A percentile compares a stretch with the other conserved stretches of the same genome.
These are phyloP conservation scores for Muntiacus muntjak DNA, from an alignment of 2,113 vertebrate species.

Conservation along the genomic window DNA sequence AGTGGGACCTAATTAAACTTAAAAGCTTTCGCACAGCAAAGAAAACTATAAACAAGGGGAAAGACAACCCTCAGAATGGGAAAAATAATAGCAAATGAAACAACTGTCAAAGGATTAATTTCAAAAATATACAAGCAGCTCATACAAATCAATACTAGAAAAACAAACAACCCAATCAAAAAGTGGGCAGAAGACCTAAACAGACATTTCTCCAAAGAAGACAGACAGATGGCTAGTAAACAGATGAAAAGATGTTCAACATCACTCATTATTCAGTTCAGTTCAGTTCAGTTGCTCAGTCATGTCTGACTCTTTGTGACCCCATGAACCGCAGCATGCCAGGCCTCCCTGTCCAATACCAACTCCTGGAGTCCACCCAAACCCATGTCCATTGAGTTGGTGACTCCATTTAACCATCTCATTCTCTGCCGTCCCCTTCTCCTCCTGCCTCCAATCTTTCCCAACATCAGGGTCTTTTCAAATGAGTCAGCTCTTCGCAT, in stretches of 20 bases:
- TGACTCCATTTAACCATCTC: background rate
- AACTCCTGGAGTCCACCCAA: background rate
- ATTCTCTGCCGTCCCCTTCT: background rate
- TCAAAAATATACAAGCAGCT: background rate
- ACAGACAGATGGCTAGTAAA: background rate
- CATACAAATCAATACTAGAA: background rate
- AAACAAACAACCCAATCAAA: background rate
- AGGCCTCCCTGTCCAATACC: background rate
- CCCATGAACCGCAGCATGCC: background rate
- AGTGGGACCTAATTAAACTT: background rate
- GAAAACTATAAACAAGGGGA: background rate
- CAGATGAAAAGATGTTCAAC: background rate
- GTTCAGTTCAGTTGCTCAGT: background rate
- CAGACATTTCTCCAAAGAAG: background rate
- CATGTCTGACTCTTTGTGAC: rapidly evolving
- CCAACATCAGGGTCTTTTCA: background rate
- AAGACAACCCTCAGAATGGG: background rate
- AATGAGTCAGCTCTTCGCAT: background rate
- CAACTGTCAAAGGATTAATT: background rate
- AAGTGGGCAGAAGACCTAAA: background rate
- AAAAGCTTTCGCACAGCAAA: background rate
- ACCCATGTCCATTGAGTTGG: background rate
- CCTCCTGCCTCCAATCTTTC: background rate
- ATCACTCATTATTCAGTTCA: background rate
- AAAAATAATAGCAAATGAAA: background rate